Evolutionary conservation across 2,113 vertebrate species (phyloP).

Genomic region (Ursus arctos): DNA sequence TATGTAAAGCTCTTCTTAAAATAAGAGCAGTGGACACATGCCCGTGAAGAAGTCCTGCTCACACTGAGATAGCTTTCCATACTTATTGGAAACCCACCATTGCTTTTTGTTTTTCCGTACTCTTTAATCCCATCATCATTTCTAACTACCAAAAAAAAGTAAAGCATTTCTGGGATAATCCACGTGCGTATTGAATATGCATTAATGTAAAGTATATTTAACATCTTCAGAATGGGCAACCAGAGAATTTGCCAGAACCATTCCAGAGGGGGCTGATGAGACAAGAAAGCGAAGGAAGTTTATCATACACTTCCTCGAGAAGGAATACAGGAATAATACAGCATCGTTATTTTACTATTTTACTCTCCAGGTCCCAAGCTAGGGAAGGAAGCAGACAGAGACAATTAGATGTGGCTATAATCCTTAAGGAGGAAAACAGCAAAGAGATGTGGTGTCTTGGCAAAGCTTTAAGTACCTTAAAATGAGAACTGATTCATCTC

Average conservation of each 20-base stretch:
- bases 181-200: background rate
- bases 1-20: background rate
- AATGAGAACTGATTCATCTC: slow-evolving; percentile 60
- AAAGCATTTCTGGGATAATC: slow-evolving; percentile 14
- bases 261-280: background rate
- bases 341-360: background rate
- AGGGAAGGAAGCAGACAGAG: slow-evolving; percentile 8
- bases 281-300: background rate
- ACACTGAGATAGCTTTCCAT: background rate
- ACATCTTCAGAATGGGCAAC: background rate
- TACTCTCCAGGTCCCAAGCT: background rate
- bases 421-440: background rate
- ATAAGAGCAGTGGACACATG: background rate
- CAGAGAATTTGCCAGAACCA: background rate
- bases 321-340: too few relatives aligned
- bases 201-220: background rate
- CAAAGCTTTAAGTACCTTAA: background rate
- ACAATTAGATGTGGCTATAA: background rate
- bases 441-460: background rate
- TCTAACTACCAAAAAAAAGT: background rate
- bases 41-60: background rate
- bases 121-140: background rate
- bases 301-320: background rate
- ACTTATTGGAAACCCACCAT: background rate
- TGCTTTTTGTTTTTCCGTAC: background rate